A percentile compares a stretch with the other conserved stretches of the same genome.
Conservation (phyloP, 2,888 invertebrate species). For the Andrena fulva region DNA sequence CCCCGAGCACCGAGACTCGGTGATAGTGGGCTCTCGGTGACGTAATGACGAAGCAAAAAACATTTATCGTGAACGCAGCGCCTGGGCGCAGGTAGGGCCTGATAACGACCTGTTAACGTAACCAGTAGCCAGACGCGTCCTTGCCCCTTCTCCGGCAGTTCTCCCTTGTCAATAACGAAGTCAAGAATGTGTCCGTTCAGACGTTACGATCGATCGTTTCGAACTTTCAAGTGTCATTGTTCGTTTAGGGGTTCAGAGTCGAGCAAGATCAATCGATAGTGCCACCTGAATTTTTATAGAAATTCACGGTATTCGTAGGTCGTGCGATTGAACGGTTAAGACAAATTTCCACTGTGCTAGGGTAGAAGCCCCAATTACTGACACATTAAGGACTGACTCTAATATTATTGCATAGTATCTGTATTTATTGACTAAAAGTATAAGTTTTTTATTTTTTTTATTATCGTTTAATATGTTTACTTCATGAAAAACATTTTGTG, state of each 20-base stretch:
- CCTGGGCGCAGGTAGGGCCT: slow-evolving; percentile 5
- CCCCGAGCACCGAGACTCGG: slow-evolving; percentile 24
- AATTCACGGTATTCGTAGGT: background rate
- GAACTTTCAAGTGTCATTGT: background rate
- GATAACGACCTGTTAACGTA: background rate
- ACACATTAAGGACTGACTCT: too few species aligned
- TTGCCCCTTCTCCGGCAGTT: slow-evolving; percentile 9
- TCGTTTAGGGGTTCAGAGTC: background rate
- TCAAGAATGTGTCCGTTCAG: background rate
- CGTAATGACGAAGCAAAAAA: slow-evolving; percentile 19
- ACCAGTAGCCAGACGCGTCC: slow-evolving; percentile 7
- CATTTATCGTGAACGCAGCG: background rate
- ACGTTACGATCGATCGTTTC: background rate
- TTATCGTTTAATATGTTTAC: too few species aligned
- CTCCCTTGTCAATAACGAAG: background rate
- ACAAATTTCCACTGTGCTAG: background rate
- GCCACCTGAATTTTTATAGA: background rate
- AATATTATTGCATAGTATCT: too few species aligned
- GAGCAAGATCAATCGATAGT: too few species aligned
- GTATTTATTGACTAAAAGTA: too few species aligned
- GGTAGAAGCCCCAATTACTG: too few species aligned
- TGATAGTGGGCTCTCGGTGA: slow-evolving; percentile 36
- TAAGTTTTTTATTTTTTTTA: too few species aligned
- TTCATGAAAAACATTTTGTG: too few species aligned
- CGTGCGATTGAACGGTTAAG: background rate